Percentiles rank a stretch among this genome's conserved stretches.
Evolutionary conservation across 1,140 invertebrate genomes (phyloP).

Genomic region (Hirudo medicinalis): DNA sequence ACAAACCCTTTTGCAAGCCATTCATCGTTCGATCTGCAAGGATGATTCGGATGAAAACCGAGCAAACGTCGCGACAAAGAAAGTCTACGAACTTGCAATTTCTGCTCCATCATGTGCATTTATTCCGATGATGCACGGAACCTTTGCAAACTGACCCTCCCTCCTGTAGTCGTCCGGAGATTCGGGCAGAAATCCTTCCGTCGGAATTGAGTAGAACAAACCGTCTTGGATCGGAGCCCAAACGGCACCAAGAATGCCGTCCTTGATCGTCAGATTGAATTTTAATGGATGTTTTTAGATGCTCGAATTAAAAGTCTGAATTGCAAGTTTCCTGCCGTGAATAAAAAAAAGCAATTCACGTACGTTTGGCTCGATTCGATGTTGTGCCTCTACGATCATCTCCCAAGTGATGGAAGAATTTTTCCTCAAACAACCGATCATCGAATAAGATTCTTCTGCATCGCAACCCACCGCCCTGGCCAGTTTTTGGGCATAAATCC

Average conservation of each 20-base stretch:
- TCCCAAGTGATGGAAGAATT: constrained; percentile 17
- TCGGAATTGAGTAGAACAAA: constrained; percentile 3
- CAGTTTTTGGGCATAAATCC: constrained; percentile 28
- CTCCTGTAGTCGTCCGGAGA: constrained; percentile 19
- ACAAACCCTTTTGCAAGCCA: constrained; percentile 18
- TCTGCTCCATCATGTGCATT: constrained; percentile 20
- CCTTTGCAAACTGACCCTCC: constrained; percentile 19
- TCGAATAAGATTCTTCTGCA: constrained; percentile 28
- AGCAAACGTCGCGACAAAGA: background rate
- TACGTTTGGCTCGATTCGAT: constrained; percentile 17
- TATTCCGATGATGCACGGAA: constrained; percentile 22
- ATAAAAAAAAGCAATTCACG: constrained; percentile 1
- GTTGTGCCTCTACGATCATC: constrained; percentile 19
- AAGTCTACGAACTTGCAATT: constrained; percentile 20
- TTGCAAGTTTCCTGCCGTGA: background rate
- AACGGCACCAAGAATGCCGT: constrained; percentile 19
- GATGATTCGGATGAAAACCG: background rate
- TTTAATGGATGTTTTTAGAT: background rate
- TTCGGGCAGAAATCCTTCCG: constrained; percentile 18
- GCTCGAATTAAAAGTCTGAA: background rate
- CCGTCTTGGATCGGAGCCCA: constrained; percentile 23
- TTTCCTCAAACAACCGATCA: constrained; percentile 19
- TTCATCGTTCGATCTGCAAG: constrained; percentile 18
- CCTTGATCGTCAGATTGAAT: constrained; percentile 11
- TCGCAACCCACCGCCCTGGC: constrained; percentile 29